Evolutionary conservation across 1,140 invertebrate genomes (phyloP).

Genomic region (Daktulosphaira vitifoliae): DNA sequence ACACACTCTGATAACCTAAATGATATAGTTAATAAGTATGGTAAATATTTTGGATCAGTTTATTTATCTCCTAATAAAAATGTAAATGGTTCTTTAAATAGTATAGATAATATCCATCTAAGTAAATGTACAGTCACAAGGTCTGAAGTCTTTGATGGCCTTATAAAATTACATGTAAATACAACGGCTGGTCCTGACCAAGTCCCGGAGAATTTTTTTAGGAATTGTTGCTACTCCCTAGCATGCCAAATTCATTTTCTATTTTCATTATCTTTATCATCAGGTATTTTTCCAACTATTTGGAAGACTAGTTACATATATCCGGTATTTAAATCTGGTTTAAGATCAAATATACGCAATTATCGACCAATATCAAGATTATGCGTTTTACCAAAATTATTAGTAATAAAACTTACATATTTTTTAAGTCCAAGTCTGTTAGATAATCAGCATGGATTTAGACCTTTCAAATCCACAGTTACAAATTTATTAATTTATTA

Average conservation of each 20-base stretch:
- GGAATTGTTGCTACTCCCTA: neutral
- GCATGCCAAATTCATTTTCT: slow-evolving; percentile 1
- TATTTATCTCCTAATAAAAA: neutral
- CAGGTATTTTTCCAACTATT: slow-evolving; percentile 15
- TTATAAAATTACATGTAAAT: no score
- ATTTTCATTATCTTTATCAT: slow-evolving; percentile 25
- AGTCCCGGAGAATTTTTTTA: slow-evolving; percentile 4
- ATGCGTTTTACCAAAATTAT: slow-evolving; percentile 13
- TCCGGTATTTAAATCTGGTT: slow-evolving; percentile 26
- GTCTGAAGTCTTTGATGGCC: no score
- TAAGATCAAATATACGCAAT: slow-evolving; percentile 8
- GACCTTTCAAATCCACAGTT: neutral
- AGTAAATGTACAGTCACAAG: neutral
- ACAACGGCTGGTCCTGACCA: neutral
- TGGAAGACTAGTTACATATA: slow-evolving; percentile 20
- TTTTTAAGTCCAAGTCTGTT: neutral
- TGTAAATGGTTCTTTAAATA: neutral
- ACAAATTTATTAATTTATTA: slow-evolving; percentile 2
- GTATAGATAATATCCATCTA: neutral
- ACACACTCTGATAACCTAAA: no score
- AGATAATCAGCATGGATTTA: neutral
- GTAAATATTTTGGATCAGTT: neutral
- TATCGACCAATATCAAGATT: slow-evolving; percentile 1
- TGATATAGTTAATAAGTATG: neutral
- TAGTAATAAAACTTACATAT: slow-evolving; percentile 4